Base-by-base conservation (phyloP, 2,888 invertebrate species). In the Alloplasta piceator region DNA sequence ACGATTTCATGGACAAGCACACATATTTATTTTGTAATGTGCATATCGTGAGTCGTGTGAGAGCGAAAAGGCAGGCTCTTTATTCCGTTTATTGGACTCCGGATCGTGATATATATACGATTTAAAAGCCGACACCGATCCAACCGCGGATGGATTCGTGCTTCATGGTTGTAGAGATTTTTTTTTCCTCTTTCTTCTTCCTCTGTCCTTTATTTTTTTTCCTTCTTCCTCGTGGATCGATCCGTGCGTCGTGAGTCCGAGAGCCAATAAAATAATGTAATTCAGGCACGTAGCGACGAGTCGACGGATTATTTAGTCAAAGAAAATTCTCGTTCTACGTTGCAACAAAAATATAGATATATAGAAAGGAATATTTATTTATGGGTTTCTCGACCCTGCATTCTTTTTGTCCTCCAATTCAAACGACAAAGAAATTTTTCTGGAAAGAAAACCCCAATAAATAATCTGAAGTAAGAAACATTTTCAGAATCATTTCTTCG, bases 221-320 rank as follows among this genome's bases (percentile, higher is more conserved):
- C 9, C 6, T 16, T 46, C 4, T 46, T 46, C 6, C 39, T 46
- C 4, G n/a, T 16, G 14, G 46, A 58, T 74, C 63, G 52, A 52
- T 26, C 74, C 55, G 16, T 14, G 67, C 46, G 61, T 50, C 75
- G 26, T 60, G 43, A 52, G 60, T 26, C 26, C 50, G 70, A 55
- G 36, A 66, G 61, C 46, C 16, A 48, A 78, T 71, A 67, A 71
- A 74, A 55, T 64, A 58, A 64, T 74, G 36, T 55, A 67, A 64
- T 52, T 43, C 64, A 41, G 61, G 74, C 48, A 55, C 67, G 74
- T 70, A 60, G 60, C 77, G 43, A 43, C 41, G 70, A 55, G 78
- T 38, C 77, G 56, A 66, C 70, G 74, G 36, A 75, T 78, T 78
- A 78, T 74, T 75, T 78, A 82, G 81, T 75, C 78, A 74, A 82